A percentile compares a stretch with the other conserved stretches of the same genome.
phyloP scores from a whole-genome alignment of 2,888 invertebrate species.

The Luperina nickerlii region DNA sequence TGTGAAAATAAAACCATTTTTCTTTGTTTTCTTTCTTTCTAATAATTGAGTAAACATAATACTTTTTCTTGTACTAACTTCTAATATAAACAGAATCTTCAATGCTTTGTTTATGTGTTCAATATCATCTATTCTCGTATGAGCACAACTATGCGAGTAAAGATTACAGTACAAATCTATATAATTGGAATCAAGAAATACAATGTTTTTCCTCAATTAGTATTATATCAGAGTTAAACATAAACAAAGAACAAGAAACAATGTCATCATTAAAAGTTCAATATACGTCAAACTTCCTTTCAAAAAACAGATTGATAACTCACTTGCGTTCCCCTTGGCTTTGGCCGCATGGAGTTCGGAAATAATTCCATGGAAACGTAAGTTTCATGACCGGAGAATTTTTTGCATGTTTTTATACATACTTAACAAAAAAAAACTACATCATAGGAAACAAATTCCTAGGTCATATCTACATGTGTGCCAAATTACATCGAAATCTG shows the following conservation, averaged over 20 bases:
- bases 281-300: background rate
- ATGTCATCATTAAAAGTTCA: slow-evolving; percentile 1
- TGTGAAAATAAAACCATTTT: no score
- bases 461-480: background rate
- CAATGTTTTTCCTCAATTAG: slow-evolving; percentile 6
- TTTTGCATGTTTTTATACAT: no score
- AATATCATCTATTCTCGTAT: background rate
- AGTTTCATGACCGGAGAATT: no score
- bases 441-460: background rate
- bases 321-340: background rate
- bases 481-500: background rate
- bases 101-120: background rate
- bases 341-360: background rate
- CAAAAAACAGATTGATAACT: background rate
- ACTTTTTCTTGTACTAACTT: background rate
- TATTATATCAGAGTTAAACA: background rate
- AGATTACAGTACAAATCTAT: background rate
- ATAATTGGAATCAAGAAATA: background rate
- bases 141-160: background rate
- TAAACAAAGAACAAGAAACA: background rate
- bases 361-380: background rate
- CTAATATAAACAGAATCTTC: background rate
- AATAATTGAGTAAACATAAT: background rate
- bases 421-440: no score
- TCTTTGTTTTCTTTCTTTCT: background rate